phyloP scores from a whole-genome alignment of 1,140 invertebrate species.

The Drosophila novamexicana region DNA sequence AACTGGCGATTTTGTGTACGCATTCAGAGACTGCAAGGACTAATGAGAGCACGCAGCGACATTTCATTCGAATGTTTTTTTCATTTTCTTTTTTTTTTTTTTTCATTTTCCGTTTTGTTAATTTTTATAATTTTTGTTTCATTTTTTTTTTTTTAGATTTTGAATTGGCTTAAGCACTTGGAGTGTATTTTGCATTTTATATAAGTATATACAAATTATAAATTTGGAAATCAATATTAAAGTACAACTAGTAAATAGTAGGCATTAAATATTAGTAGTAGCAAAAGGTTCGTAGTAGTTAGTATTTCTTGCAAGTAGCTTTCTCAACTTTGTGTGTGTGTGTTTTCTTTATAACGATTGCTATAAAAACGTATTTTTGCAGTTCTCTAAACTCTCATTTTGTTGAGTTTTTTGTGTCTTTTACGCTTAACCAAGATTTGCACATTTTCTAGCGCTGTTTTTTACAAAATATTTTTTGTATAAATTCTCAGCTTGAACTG shows the following conservation, averaged over 20 bases:
- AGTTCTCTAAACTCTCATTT: constrained; percentile 21
- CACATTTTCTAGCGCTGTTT: constrained; percentile 12
- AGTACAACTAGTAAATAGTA: constrained; percentile 75
- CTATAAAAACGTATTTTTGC: constrained; percentile 38
- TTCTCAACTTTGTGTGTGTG: constrained; percentile 63
- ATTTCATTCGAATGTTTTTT: constrained; percentile 72
- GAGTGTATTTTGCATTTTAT: constrained; percentile 80
- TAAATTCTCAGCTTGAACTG: constrained; percentile 51
- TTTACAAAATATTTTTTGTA: constrained; percentile 26
- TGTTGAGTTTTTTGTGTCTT: constrained; percentile 45
- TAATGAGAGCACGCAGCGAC: constrained; percentile 7
- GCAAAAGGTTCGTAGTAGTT: constrained; percentile 74
- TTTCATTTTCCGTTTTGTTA: constrained; percentile 39
- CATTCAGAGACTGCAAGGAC: background rate
- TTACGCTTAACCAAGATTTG: constrained; percentile 53
- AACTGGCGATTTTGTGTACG: constrained; percentile 76
- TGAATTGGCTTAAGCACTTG: constrained; percentile 80
- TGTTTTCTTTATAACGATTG: constrained; percentile 35
- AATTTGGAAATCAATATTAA: constrained; percentile 59
- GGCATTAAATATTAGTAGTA: constrained; percentile 81
- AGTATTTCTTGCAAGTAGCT: constrained; percentile 72
- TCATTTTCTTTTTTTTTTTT: constrained; percentile 42
- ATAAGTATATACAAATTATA: constrained; percentile 81
- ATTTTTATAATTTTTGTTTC: constrained; percentile 36
- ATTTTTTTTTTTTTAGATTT: constrained; percentile 42